phyloP scores from a whole-genome alignment of 2,113 vertebrate genomes.

The Microtus montanus region DNA sequence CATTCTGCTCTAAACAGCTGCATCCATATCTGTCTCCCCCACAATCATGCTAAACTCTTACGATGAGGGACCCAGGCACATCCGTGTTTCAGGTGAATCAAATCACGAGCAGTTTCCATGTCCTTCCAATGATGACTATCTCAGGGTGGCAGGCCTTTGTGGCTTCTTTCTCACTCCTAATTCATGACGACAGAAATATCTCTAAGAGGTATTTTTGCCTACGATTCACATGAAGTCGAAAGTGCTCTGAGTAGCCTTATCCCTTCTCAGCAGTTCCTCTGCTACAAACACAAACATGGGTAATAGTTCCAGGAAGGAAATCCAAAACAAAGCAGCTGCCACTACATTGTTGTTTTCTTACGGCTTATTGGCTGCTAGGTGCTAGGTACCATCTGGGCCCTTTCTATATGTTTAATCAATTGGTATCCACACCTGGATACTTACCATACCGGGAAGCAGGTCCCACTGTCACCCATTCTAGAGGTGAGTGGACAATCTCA shows the following conservation, averaged over 20 bases:
- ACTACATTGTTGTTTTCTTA: not conserved
- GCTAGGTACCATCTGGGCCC: not conserved
- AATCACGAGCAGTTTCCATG: not conserved
- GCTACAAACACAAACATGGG: not conserved
- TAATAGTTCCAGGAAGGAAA: not conserved
- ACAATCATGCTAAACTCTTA: not conserved
- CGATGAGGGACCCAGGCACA: not conserved
- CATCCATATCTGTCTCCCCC: not conserved
- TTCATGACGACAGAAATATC: not conserved
- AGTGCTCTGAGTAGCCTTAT: fast-evolving
- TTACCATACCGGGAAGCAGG: not conserved
- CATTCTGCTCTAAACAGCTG: not conserved
- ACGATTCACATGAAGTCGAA: not conserved
- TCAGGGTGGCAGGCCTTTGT: not conserved
- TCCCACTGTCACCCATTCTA: not conserved
- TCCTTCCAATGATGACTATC: not conserved
- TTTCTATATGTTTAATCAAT: not conserved
- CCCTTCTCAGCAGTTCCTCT: not conserved
- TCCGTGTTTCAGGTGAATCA: not conserved
- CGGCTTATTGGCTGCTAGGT: not conserved
- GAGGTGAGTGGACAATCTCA: not conserved
- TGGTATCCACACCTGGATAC: not conserved
- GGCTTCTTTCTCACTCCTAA: not conserved
- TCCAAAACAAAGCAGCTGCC: not conserved
- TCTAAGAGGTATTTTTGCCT: not conserved